These are phyloP conservation scores for Pseudococcus viburni DNA, from an alignment of 2,888 invertebrate genomes.

Conservation along the genomic window DNA sequence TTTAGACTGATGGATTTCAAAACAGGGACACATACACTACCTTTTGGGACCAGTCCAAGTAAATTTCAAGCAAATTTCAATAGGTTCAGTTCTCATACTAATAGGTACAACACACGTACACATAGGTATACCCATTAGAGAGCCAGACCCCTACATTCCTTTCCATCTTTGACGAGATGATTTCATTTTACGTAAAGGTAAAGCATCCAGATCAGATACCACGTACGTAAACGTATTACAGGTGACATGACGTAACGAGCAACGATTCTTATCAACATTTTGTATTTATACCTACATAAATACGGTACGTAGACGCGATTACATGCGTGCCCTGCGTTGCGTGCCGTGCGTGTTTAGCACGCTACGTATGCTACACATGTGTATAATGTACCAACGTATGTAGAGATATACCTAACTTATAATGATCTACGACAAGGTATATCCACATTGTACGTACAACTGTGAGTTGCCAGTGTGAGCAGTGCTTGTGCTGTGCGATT, in stretches of 20 bases:
- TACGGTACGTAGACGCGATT: neutral
- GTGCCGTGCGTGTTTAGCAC: neutral
- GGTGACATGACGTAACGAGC: neutral
- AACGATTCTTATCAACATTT: neutral
- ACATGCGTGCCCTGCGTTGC: neutral
- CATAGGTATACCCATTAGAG: neutral
- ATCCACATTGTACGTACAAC: neutral
- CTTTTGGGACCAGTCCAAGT: too few relatives aligned
- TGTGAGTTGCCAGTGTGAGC: neutral
- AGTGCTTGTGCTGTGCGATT: neutral
- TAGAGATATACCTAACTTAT: neutral
- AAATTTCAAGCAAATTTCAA: too few relatives aligned
- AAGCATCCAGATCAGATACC: neutral
- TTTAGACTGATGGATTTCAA: too few relatives aligned
- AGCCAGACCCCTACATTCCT: neutral
- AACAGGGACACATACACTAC: too few relatives aligned
- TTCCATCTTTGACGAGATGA: neutral
- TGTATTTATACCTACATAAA: neutral
- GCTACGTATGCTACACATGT: neutral
- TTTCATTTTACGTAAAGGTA: neutral
- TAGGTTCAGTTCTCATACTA: too few relatives aligned
- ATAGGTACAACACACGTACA: neutral
- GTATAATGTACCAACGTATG: neutral
- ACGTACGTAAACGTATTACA: neutral
- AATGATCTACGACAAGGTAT: slow-evolving; percentile 11